phyloP scores from a whole-genome alignment of 2,888 invertebrate genomes.

The Mythimna ferrago region DNA sequence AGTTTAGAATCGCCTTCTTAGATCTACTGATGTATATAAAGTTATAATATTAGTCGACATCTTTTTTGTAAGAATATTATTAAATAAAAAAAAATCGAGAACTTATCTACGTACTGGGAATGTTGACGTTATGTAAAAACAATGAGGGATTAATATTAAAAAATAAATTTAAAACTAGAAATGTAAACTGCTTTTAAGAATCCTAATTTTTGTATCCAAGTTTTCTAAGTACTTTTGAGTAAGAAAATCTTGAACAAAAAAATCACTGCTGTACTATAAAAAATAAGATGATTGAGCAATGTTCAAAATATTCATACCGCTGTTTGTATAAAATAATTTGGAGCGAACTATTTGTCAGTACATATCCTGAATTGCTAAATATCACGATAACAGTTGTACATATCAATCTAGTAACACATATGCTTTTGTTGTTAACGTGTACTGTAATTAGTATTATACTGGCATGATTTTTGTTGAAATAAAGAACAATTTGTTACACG shows the following conservation, averaged over 20 bases:
- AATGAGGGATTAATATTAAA: constrained; percentile 53
- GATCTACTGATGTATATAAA: constrained; percentile 79
- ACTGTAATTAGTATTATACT: constrained; percentile 78
- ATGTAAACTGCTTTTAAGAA: constrained; percentile 55
- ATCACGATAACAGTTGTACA: constrained; percentile 74
- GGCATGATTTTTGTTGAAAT: constrained; percentile 80
- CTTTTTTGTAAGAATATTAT: constrained; percentile 67
- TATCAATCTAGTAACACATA: constrained; percentile 72
- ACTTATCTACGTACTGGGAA: constrained; percentile 60
- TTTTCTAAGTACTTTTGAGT: constrained; percentile 50
- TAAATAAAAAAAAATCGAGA: constrained; percentile 51
- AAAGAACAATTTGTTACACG: constrained; percentile 78
- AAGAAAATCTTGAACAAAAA: constrained; percentile 39
- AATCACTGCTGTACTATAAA: constrained; percentile 41
- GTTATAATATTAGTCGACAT: constrained; percentile 69
- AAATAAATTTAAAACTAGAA: constrained; percentile 40
- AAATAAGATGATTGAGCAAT: constrained; percentile 20
- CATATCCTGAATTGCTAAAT: constrained; percentile 68
- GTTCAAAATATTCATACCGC: constrained; percentile 29
- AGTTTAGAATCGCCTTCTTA: constrained; percentile 87
- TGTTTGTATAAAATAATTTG: constrained; percentile 47
- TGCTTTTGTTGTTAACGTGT: constrained; percentile 82
- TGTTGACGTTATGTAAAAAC: constrained; percentile 55
- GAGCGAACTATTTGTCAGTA: constrained; percentile 51
- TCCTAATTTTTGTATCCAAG: constrained; percentile 57